Conservation (phyloP, 2,113 vertebrate species). For the Hylia prasina region DNA sequence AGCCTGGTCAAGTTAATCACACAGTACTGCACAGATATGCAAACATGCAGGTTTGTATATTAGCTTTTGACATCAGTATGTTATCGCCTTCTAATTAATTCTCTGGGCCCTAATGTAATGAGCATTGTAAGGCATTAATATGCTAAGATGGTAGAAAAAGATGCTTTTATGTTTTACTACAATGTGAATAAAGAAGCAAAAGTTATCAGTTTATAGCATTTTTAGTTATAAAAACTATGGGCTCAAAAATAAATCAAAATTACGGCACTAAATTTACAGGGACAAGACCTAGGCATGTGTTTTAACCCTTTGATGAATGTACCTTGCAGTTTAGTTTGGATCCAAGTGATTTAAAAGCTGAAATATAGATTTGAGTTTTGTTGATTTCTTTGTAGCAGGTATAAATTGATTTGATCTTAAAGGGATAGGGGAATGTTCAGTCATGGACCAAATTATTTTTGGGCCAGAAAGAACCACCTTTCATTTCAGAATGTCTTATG, state of each 20-base stretch:
- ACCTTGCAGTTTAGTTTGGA: not conserved
- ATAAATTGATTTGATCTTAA: not conserved
- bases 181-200: not conserved
- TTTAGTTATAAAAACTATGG: not conserved
- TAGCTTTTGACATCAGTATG: not conserved
- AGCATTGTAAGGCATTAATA: fast-evolving
- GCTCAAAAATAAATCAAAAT: not conserved
- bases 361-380: not conserved
- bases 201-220: not conserved
- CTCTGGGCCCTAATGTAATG: not conserved
- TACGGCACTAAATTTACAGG: not conserved
- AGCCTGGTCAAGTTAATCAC: not conserved
- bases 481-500: not conserved
- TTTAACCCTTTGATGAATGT: not conserved
- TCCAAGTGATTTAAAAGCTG: not conserved
- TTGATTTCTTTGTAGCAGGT: not conserved
- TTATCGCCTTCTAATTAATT: not conserved
- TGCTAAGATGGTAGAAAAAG: not conserved
- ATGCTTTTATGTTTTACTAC: not conserved
- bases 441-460: not conserved
- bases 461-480: not conserved
- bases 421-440: fast-evolving
- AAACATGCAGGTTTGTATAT: not conserved
- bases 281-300: not conserved
- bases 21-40: not conserved